Base-by-base conservation (phyloP, 2,888 invertebrate genomes). In the Euproctis similis region DNA sequence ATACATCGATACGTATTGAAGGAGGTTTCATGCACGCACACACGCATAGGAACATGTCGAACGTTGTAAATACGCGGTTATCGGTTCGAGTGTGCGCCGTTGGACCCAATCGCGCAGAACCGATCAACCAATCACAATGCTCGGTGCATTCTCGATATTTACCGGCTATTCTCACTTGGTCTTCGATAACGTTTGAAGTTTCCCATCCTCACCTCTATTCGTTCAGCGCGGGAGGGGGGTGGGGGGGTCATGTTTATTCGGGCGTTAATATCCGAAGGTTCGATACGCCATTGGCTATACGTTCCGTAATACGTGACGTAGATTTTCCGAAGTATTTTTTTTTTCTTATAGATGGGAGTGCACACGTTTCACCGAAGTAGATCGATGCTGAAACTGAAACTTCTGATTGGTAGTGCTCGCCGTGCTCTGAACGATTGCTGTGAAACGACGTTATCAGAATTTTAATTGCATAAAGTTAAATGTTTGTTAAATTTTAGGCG, bases 31-130 rank as follows among this genome's bases (percentile, higher is more conserved):
- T 36, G 42, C 48, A 54, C 64, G 34, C 59, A 68, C 63, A 62
- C 62, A 43, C 46, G 36, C 51, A 53, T 41, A 53, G 40, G 6
- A 14, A 59, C 64, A 70, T 62, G 65, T 75, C 71, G 66, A 74
- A 63, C 66, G 59, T 56, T 32, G 57, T 66, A 59, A 58, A 50
- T 50, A 51, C 51, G 51, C 36, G 39, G 50, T n/a, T 74, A 73
- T 75, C 76, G 85, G 85, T 86, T 87, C 87, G 87, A 87, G 87
- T 86, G 77, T 86, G 87, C 87, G 87, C 86, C 42, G 47, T 67
- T 55, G 58, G 60, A 53, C 58, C 84, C 85, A 82, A 85, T 85
- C 67, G 80, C 75, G 77, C 73, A 68, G 75, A 85, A 84, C 87
- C 88, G 86, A 88, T 88, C 86, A 77, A 52, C 84, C 82, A 82